A percentile compares a stretch with the other conserved stretches of the same genome.
phyloP scores from a whole-genome alignment of 1,140 invertebrate genomes.

The Zeugodacus cucurbitae region DNA sequence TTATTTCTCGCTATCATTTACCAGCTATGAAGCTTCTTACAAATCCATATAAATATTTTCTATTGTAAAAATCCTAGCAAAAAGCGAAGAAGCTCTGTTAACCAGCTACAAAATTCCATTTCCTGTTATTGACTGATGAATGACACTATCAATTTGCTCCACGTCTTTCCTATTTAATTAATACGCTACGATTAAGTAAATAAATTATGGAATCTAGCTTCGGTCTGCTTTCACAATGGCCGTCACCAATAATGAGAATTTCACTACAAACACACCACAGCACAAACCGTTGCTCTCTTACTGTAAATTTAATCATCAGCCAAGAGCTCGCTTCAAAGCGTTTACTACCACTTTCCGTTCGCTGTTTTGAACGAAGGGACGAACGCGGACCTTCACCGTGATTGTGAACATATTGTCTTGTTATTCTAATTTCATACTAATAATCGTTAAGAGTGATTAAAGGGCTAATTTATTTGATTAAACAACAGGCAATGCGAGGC shows the following conservation, averaged over 20 bases:
- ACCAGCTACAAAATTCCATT: not conserved
- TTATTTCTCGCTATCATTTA: too few relatives aligned
- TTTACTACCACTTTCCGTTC: not conserved
- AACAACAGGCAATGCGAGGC: not conserved
- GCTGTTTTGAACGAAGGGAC: too few relatives aligned
- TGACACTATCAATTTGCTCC: not conserved
- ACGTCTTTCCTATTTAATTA: not conserved
- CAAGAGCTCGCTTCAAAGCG: not conserved
- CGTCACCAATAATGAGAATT: not conserved
- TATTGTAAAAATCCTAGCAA: too few relatives aligned
- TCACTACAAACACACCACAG: not conserved
- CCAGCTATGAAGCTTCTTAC: too few relatives aligned
- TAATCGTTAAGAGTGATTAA: not conserved
- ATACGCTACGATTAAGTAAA: not conserved
- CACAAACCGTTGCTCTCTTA: not conserved
- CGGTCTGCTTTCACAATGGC: not conserved
- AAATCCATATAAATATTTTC: too few relatives aligned
- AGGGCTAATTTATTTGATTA: slow-evolving; percentile 18
- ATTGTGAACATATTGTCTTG: not conserved
- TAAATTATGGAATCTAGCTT: not conserved
- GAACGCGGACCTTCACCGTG: not conserved
- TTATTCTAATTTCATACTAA: not conserved
- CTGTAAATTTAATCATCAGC: not conserved
- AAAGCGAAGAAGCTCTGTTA: not conserved
- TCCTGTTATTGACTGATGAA: not conserved